phyloP scores from a whole-genome alignment of 1,140 invertebrate species.

The Trichonephila inaurata region DNA sequence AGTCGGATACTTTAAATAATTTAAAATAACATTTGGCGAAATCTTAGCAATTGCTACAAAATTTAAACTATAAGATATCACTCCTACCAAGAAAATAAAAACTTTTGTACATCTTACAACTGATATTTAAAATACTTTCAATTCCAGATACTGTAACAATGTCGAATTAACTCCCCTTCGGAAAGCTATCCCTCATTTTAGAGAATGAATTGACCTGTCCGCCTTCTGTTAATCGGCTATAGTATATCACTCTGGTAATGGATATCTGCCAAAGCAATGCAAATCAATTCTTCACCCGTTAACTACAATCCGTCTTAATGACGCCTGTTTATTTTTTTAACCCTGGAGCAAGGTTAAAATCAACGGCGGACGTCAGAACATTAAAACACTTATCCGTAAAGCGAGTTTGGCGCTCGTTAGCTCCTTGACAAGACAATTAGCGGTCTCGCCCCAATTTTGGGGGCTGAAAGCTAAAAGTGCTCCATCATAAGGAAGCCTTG shows the following conservation, averaged over 20 bases:
- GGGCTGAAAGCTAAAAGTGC: conserved; percentile 69
- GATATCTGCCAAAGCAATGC: conserved; percentile 57
- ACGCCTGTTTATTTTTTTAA: conserved; percentile 64
- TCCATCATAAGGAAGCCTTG: conserved; percentile 71
- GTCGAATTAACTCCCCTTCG: background rate
- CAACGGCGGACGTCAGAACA: conserved; percentile 49
- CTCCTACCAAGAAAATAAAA: no score
- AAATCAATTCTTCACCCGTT: conserved; percentile 53
- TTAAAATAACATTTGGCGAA: no score
- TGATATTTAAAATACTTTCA: no score
- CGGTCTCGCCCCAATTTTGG: conserved; percentile 60
- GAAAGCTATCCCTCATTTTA: conserved; percentile 6
- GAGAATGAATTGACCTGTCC: conserved; percentile 1
- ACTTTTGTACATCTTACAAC: no score
- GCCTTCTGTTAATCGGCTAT: conserved; percentile 22
- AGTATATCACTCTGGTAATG: conserved; percentile 51
- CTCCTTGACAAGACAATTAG: conserved; percentile 74
- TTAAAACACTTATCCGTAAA: conserved; percentile 65
- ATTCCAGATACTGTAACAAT: background rate
- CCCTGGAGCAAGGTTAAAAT: conserved; percentile 55
- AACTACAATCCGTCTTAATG: conserved; percentile 26
- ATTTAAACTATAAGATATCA: no score
- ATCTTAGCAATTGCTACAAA: no score
- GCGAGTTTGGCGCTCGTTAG: conserved; percentile 62
- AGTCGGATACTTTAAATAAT: no score